Conservation (phyloP, 2,113 vertebrate genomes). For the Nibea albiflora region DNA sequence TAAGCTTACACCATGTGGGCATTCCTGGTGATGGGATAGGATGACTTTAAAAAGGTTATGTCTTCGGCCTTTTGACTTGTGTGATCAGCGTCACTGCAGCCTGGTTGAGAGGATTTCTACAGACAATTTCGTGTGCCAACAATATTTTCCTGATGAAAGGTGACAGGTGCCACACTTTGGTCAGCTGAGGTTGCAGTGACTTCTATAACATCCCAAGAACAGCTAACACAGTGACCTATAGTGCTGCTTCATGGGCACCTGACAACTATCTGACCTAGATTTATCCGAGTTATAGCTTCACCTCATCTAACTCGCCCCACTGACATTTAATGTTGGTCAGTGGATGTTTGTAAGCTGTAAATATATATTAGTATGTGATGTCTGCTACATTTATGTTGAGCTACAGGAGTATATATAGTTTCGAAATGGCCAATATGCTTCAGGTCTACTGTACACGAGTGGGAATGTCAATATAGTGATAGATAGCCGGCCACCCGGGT, state of each 20-base stretch:
- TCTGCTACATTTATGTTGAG: neutral
- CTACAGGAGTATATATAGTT: neutral
- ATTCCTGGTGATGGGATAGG: neutral
- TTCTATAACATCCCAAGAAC: conserved; percentile 23
- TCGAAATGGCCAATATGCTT: neutral
- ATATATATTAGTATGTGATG: neutral
- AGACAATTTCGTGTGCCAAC: neutral
- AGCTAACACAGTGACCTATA: conserved; percentile 13
- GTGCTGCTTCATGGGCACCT: conserved; percentile 28
- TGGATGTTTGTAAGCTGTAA: neutral
- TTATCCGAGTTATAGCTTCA: conserved; percentile 16
- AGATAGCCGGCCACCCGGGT: neutral
- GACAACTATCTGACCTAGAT: conserved; percentile 46
- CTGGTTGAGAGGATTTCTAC: neutral
- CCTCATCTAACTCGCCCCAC: conserved; percentile 31
- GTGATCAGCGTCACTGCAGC: neutral
- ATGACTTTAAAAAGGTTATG: neutral
- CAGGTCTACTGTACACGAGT: neutral
- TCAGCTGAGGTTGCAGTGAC: conserved; percentile 23
- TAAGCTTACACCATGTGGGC: neutral
- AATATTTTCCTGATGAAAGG: conserved; percentile 16
- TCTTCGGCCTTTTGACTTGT: neutral
- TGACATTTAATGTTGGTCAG: conserved; percentile 49
- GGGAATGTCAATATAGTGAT: neutral
- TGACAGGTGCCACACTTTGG: conserved; percentile 17